Evolutionary conservation across 2,888 invertebrate genomes (phyloP).

Genomic region (Thymelicus sylvestris): DNA sequence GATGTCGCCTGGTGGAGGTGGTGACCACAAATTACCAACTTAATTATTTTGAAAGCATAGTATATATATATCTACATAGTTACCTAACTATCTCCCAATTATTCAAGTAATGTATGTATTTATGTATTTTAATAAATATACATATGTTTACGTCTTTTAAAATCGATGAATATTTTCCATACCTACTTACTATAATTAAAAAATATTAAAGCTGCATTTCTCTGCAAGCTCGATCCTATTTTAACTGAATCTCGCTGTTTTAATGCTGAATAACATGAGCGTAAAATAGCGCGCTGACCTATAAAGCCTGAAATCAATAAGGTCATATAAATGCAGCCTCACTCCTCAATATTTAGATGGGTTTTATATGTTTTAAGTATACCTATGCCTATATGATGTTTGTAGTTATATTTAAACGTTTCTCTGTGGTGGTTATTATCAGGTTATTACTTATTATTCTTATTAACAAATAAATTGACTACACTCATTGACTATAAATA

Average conservation of each 20-base stretch:
- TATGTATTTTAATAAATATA: too few relatives aligned
- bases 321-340: slow-evolving; percentile 31
- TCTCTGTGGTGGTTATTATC: neutral
- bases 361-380: slow-evolving; percentile 2
- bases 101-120: too few relatives aligned
- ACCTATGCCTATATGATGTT: neutral
- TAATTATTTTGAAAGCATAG: too few relatives aligned
- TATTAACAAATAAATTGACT: too few relatives aligned
- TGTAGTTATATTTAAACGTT: neutral
- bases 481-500: too few relatives aligned
- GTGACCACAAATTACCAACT: too few relatives aligned
- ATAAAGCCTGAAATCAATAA: slow-evolving; percentile 33
- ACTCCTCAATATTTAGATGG: slow-evolving; percentile 13
- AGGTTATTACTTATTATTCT: neutral
- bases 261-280: slow-evolving; percentile 19
- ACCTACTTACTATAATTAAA: neutral
- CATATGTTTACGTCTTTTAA: too few relatives aligned
- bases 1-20: too few relatives aligned
- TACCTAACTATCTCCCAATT: too few relatives aligned
- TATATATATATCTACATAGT: too few relatives aligned
- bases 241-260: neutral
- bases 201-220: neutral
- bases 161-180: too few relatives aligned
- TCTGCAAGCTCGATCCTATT: neutral
- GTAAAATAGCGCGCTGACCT: slow-evolving; percentile 28